These are phyloP conservation scores for Netelia fuscicornis DNA, from an alignment of 2,888 invertebrate genomes.

Conservation along the genomic window DNA sequence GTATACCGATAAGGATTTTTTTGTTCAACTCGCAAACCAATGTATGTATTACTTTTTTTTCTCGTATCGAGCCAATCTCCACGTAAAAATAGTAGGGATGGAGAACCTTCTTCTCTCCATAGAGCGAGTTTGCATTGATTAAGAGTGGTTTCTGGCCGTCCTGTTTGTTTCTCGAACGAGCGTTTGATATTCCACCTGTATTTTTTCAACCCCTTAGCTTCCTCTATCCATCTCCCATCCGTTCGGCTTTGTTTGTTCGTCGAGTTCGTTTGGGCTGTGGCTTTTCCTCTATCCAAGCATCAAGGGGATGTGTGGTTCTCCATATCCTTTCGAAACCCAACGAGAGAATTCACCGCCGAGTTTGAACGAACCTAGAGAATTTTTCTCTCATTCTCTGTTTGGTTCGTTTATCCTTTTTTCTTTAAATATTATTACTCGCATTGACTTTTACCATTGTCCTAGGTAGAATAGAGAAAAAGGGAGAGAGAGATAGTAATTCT, in stretches of 20 bases:
- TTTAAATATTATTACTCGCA: constrained; percentile 55
- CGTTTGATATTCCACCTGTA: constrained; percentile 24
- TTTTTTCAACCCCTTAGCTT: constrained; percentile 27
- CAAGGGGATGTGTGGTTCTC: neutral
- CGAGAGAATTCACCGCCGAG: constrained; percentile 27
- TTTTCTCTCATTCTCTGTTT: constrained; percentile 1
- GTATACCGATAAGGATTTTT: neutral
- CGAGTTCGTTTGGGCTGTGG: constrained; percentile 27
- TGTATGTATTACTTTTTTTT: neutral
- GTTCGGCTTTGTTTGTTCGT: constrained; percentile 34
- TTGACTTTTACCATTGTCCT: constrained; percentile 57
- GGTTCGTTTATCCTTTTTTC: neutral
- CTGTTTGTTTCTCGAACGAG: constrained; percentile 51
- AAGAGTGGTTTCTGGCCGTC: constrained; percentile 53
- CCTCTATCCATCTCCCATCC: constrained; percentile 11
- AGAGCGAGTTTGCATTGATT: constrained; percentile 56
- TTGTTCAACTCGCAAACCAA: neutral
- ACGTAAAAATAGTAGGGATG: neutral
- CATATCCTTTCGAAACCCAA: constrained; percentile 31
- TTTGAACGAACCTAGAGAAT: constrained; percentile 2
- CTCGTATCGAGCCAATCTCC: neutral
- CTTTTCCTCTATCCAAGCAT: constrained; percentile 40
- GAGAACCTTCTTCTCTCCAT: constrained; percentile 1
- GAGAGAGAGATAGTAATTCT: neutral
- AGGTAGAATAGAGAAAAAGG: neutral